Conservation (phyloP, 2,113 vertebrate species). For the Orientallactaga bullata region DNA sequence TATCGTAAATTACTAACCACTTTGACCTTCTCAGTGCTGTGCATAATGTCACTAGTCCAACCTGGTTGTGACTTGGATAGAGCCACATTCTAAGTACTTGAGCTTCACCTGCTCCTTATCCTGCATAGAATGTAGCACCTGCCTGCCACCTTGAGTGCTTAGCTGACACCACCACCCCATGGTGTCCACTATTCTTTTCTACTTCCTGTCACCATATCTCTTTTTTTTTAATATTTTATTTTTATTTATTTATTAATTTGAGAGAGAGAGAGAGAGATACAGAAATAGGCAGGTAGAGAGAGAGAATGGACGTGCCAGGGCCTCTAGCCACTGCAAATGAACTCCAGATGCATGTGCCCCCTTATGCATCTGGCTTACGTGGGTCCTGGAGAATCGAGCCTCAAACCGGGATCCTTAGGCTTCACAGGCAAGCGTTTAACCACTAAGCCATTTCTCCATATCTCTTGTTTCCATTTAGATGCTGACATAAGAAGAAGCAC, state of each 20-base stretch:
- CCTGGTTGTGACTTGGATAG: slow-evolving; percentile 10
- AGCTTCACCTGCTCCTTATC: slow-evolving; percentile 1
- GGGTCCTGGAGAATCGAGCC: too few relatives aligned
- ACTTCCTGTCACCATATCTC: not conserved
- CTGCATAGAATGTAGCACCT: not conserved
- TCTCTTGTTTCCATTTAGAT: slow-evolving; percentile 88
- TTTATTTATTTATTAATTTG: too few relatives aligned
- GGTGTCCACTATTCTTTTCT: not conserved
- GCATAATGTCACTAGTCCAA: slow-evolving; percentile 28
- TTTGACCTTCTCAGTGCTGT: not conserved
- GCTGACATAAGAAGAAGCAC: slow-evolving; percentile 92
- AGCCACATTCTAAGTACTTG: not conserved
- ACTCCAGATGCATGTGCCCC: too few relatives aligned
- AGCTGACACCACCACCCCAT: not conserved
- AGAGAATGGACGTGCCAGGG: too few relatives aligned
- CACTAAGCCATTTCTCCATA: not conserved
- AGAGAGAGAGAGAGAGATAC: too few relatives aligned
- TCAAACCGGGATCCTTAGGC: too few relatives aligned
- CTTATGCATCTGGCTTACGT: too few relatives aligned
- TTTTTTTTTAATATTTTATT: too few relatives aligned
- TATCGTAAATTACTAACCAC: too few relatives aligned
- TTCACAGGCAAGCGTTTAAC: too few relatives aligned
- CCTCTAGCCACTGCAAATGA: too few relatives aligned
- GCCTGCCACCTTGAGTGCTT: not conserved
- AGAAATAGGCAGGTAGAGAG: too few relatives aligned